Base-by-base conservation (phyloP, 2,888 invertebrate genomes). In the Orchesella flavescens region DNA sequence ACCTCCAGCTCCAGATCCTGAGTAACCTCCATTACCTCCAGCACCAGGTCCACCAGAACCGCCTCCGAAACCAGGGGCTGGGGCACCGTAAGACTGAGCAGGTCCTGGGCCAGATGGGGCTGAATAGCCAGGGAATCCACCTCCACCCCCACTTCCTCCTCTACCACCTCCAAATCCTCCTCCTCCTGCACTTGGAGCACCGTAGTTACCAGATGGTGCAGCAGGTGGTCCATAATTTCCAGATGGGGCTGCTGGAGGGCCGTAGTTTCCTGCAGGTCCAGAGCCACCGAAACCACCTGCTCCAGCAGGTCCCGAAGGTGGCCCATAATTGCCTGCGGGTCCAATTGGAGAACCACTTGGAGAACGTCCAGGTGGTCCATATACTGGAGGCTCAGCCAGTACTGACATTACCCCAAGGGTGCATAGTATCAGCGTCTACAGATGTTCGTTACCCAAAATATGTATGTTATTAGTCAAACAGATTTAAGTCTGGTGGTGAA, bases 381-480 rank as follows among this genome's bases (percentile, higher is more conserved):
- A 83, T 3, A 84, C 85, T 57, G 88, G 88, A 10, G 88, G 88
- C 49, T 88, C 88, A 46, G 88, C 88, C 43, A 74, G 63, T 17
- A 76, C 85, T 43, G 78, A 74, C 34, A 84, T 81, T 43, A 85
- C 77, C 53, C 85, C 85, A 53, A 87, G 55, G 15, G 84, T 81
- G 34, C 79, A 83, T 55, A 86, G 46, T 21, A 87, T 59, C 44
- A 86, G 69, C 23, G 78, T 69, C 87, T 87, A 71, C 10, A 76
- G 44, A 2, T n/a, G 34, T 34, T 34, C 34, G 7, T 4, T 34
- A 34, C 7, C 34, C 2, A 4, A 34, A 34, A 34, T n/a, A n/a
- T n/a, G n/a, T n/a, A n/a, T n/a, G n/a, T n/a, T n/a, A n/a, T n/a
- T n/a, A n/a, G n/a, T n/a, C n/a, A n/a, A n/a, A n/a, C n/a, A n/a